Base-by-base conservation (phyloP, 2,888 invertebrate genomes). In the Pterobdella sp. region DNA sequence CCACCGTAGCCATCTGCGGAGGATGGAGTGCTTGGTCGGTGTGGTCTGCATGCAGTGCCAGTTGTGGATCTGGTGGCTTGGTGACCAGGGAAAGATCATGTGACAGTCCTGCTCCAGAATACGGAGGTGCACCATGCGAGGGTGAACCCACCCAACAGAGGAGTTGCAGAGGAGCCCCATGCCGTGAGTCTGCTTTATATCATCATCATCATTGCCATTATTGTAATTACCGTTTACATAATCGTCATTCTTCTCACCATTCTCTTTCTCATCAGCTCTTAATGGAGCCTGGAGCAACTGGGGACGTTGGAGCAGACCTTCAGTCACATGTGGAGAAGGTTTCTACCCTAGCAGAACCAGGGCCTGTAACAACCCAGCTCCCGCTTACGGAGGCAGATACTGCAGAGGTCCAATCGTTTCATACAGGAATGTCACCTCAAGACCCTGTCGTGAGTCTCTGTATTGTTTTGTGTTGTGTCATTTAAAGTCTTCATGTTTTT, bases 61-160 rank as follows among this genome's bases (percentile, higher is more conserved):
- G 68, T 66, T 73, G 73, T 29, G 73, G 73, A 36, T 32, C 37
- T 2, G 73, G 73, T 14, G 73, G 68, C 35, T 60, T 42, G 42
- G 68, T 68, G 1, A 34, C 36, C 22, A 34, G 68, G 22, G 26
- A 37, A 68, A 32, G 68, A 37, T 36, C 26, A n/a, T 52, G 70
- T 31, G 70, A 74, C 76, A 52, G 32, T 29, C 83, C 83, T 1
- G 72, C 76, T 10, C 81, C 82, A 1, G 77, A 78, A 56, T 78
- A 79, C 76, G 82, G 81, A 49, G 84, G 84, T 0, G 74, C 72
- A 4, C 64, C 68, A 1, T 84, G 84, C 76, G 70, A 64, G n/a
- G 83, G 82, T 3, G 76, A 75, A 14, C 75, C 74, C 42, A 74
- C 75, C 32, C 79, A 82, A 67, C 73, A 68, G 2, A 77, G 78